Conservation (phyloP, 2,888 invertebrate genomes). For the Scaptomyza caliginosa region DNA sequence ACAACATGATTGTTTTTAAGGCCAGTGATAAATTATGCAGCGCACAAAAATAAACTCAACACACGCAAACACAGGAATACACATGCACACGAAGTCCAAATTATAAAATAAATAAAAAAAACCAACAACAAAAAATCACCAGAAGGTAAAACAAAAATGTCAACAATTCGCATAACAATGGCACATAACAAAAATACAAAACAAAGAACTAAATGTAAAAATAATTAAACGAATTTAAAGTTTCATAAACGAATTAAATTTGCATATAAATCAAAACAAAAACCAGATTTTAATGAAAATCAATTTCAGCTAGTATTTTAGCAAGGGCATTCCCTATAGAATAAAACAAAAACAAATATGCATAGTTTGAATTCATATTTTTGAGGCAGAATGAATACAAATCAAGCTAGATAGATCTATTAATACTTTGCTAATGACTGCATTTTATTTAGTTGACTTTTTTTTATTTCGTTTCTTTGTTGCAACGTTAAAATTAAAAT, state of each 20-base stretch:
- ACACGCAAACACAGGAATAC: slow-evolving; percentile 16
- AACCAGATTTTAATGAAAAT: background rate
- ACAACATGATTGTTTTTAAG: slow-evolving; percentile 78
- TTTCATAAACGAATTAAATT: slow-evolving; percentile 1
- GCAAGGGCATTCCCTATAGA: background rate
- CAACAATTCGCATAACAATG: slow-evolving; percentile 12
- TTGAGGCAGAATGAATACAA: too few relatives aligned
- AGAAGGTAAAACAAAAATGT: background rate
- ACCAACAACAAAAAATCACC: slow-evolving; percentile 17
- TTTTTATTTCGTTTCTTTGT: too few relatives aligned
- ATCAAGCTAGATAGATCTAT: too few relatives aligned
- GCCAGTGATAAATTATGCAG: slow-evolving; percentile 76
- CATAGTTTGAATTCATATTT: background rate
- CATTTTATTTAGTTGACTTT: too few relatives aligned
- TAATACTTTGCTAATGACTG: too few relatives aligned
- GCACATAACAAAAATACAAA: background rate
- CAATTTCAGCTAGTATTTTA: background rate
- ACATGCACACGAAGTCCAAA: slow-evolving; percentile 26
- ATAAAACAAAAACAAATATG: background rate
- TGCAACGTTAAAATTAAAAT: slow-evolving; percentile 15
- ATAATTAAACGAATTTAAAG: slow-evolving; percentile 6
- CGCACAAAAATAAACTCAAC: slow-evolving; percentile 38
- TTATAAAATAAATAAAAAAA: slow-evolving; percentile 9
- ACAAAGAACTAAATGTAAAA: background rate
- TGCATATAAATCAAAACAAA: background rate